Evolutionary conservation across 2,888 invertebrate genomes (phyloP), one percentile per base, ranked within the genome.

Genomic region (Meta bourneti): DNA sequence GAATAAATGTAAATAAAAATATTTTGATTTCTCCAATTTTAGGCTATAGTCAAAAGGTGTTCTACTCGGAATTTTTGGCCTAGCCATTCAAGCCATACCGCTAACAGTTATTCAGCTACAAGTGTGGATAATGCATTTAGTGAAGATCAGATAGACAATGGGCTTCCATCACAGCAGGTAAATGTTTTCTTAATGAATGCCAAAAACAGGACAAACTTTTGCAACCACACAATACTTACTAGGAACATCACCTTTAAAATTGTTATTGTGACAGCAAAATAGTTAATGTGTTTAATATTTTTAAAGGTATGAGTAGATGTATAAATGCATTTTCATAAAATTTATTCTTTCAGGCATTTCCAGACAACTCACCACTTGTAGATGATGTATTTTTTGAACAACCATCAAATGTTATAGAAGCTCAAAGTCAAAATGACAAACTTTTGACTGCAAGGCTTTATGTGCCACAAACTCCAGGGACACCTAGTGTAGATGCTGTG

Each of bases 31-130:
- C n/a, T 79, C 9, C 11, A 75, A 69, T 80, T 89, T 49, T n/a
- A 93, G 93, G 90, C 86, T 48, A 87, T 92, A 52, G 89, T 86
- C 8, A 85, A 84, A 54, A 89, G 93, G 70, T 89, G 85, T 88
- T 93, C 93, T 20, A 75, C 89, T 49, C 77, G 91, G 19, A 91
- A 89, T 70, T 91, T 90, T 91, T 91, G 93, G 89, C 87, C 89
- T 82, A 91, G 69, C 52, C 89, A 82, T 89, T 78, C 90, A 49
- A 88, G 75, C 48, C 90, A 79, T 80, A 20, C 87, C 61, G 80
- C 88, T 92, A 93, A 94, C 82, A 94, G 94, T 92, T 94, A 94
- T 93, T 94, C 94, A 75, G 94, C 94, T 16, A 82, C 93, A 74
- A 88, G 74, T 88, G 91, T 78, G 34, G 94, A 94, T 61, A 94